Percentiles rank a stretch among this genome's conserved stretches.
Evolutionary conservation across 2,797 vertebrate species (phyloP).

Genomic region (Malacoraja senta): DNA sequence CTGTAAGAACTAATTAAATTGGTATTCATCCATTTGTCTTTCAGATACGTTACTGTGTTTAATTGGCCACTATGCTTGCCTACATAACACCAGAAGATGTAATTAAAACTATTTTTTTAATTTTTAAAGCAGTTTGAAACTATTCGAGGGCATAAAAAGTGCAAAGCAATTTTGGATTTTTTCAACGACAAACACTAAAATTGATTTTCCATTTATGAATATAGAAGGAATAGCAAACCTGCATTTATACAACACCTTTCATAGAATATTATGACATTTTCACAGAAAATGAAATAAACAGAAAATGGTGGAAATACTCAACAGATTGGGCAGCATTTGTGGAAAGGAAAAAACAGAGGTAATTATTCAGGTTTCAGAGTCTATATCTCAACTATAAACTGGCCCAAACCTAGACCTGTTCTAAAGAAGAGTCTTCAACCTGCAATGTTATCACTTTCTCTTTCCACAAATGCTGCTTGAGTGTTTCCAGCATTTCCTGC

Average conservation of each 20-base stretch:
- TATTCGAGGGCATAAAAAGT: background rate
- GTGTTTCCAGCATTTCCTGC: no score
- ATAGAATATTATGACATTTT: background rate
- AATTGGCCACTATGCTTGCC: background rate
- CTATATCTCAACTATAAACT: no score
- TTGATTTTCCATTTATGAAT: background rate
- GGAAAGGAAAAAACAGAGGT: no score
- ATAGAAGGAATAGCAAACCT: background rate
- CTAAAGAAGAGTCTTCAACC: no score
- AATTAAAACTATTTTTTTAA: background rate
- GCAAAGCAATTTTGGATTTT: background rate
- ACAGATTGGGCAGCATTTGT: no score
- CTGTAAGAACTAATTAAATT: background rate
- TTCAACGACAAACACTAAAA: background rate
- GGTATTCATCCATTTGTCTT: background rate
- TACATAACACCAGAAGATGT: background rate
- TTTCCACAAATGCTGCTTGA: no score
- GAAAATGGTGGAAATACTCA: no score
- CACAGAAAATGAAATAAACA: no score
- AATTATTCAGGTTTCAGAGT: no score
- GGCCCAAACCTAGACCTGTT: no score
- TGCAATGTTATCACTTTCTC: no score
- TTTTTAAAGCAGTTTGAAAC: background rate
- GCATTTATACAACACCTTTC: background rate
- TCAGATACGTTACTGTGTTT: background rate